Evolutionary conservation across 2,888 invertebrate species (phyloP).

Genomic region (Orchesellides sinensis): DNA sequence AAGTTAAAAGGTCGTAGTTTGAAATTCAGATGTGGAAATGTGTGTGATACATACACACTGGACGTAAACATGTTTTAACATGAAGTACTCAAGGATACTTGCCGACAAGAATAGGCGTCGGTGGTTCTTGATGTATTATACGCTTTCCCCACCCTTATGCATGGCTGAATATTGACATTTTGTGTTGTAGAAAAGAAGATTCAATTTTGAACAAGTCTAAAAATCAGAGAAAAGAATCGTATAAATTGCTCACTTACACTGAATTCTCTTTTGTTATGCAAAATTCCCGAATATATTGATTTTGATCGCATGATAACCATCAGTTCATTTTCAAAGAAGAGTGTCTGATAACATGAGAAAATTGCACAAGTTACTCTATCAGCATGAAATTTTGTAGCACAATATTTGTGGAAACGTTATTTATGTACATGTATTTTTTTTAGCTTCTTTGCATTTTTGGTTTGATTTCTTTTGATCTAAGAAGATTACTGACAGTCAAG

Average conservation of each 20-base stretch:
- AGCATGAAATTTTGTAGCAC: background rate
- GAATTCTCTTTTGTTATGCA: constrained; percentile 36
- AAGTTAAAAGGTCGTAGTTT: too few relatives aligned
- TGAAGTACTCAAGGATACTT: constrained; percentile 30
- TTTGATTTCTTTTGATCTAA: constrained; percentile 61
- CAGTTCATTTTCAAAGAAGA: constrained; percentile 4
- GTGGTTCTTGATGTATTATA: constrained; percentile 48
- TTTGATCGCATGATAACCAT: constrained; percentile 71
- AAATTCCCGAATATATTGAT: constrained; percentile 55
- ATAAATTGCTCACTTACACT: constrained; percentile 7
- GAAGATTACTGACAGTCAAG: constrained; percentile 69
- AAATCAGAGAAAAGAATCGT: background rate
- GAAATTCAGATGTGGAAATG: too few relatives aligned
- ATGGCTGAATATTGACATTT: constrained; percentile 31
- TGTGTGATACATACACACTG: too few relatives aligned
- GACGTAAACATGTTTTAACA: background rate
- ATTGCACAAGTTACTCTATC: background rate
- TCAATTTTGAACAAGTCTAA: background rate
- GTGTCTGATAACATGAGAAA: constrained; percentile 5
- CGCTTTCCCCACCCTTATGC: constrained; percentile 42
- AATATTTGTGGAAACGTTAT: background rate
- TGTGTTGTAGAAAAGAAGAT: background rate
- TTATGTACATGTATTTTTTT: constrained; percentile 3
- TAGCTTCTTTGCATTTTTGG: constrained; percentile 62
- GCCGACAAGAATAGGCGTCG: constrained; percentile 52